phyloP scores from a whole-genome alignment of 2,113 vertebrate species.

The Passer domesticus region DNA sequence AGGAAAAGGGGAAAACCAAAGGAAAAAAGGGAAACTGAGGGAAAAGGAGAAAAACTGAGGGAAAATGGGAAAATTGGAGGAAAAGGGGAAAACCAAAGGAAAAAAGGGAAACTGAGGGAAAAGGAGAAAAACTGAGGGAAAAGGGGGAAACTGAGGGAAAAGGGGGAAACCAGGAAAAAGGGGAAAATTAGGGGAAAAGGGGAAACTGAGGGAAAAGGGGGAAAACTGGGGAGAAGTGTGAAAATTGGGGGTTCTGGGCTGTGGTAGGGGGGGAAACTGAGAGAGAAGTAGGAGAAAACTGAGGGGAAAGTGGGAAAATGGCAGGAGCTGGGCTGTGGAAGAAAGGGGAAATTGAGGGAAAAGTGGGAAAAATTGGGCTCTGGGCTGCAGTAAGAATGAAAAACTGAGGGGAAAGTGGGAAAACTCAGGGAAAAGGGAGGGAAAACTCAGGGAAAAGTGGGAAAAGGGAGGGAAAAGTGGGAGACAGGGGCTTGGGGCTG shows the following conservation, averaged over 20 bases:
- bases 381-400: neutral
- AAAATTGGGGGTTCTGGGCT: too few species aligned
- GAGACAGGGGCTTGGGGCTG: rapidly evolving
- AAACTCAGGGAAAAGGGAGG: neutral
- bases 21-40: too few species aligned
- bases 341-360: too few species aligned
- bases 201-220: too few species aligned
- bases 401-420: neutral
- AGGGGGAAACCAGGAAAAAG: neutral
- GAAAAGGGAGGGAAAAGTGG: rapidly evolving
- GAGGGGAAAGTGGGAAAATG: too few species aligned
- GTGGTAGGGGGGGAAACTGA: too few species aligned
- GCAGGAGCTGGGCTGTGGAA: neutral
- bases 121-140: too few species aligned
- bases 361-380: neutral
- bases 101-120: neutral
- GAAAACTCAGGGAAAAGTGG: neutral
- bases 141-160: rapidly evolving
- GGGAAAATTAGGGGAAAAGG: too few species aligned
- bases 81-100: neutral
- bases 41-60: too few species aligned
- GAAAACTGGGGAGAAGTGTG: too few species aligned
- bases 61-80: too few species aligned
- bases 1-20: neutral
- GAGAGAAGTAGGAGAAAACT: too few species aligned